phyloP scores from a whole-genome alignment of 2,113 vertebrate genomes.

The Oreochromis aureus region DNA sequence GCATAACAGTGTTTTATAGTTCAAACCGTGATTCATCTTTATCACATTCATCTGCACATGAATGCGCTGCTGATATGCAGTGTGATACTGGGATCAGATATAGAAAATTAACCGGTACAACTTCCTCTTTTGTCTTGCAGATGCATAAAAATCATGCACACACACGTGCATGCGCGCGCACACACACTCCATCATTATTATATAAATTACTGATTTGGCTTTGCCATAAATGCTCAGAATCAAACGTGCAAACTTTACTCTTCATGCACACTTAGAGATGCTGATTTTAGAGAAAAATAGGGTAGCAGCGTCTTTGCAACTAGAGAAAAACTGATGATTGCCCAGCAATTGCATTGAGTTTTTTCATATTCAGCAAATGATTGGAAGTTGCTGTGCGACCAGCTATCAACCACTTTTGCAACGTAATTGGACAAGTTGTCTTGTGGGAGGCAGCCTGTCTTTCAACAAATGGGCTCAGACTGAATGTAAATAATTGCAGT shows the following conservation, averaged over 20 bases:
- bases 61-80: neutral
- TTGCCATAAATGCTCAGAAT: neutral
- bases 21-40: conserved; percentile 31
- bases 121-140: neutral
- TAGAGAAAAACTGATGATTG: neutral
- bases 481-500: neutral
- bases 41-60: conserved; percentile 22
- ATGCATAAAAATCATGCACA: neutral
- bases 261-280: neutral
- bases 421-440: neutral
- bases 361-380: neutral
- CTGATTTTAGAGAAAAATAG: neutral
- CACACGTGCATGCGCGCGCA: neutral
- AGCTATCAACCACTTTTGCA: neutral
- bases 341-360: neutral
- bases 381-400: neutral
- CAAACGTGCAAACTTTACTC: neutral
- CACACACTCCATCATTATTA: neutral
- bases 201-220: neutral
- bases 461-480: neutral
- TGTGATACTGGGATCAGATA: conserved; percentile 18
- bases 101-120: neutral
- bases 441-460: neutral
- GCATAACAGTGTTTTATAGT: conserved; percentile 9
- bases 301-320: neutral